These are phyloP conservation scores for Sebastes itinus DNA, from an alignment of 2,797 vertebrate species.

Conservation along the genomic window DNA sequence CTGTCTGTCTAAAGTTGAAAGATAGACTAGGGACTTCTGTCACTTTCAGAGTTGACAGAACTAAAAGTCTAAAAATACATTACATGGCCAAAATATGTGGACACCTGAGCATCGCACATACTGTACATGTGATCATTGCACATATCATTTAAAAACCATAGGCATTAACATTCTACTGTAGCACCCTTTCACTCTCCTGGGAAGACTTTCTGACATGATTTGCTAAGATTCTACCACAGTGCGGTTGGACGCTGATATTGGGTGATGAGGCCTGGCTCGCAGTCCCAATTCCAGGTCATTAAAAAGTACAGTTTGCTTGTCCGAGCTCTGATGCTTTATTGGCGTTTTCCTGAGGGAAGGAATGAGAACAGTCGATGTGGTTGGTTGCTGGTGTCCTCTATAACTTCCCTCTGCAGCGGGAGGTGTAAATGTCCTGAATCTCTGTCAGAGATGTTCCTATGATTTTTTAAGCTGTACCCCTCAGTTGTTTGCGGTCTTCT, in stretches of 20 bases:
- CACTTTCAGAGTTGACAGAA: background rate
- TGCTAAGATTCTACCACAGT: background rate
- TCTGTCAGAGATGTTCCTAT: too few relatives aligned
- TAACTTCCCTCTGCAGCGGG: background rate
- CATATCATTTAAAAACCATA: background rate
- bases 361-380: background rate
- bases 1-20: background rate
- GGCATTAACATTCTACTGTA: background rate
- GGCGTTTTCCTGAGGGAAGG: background rate
- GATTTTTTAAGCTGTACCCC: rapidly evolving
- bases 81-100: background rate
- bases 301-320: background rate
- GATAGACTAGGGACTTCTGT: background rate
- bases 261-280: background rate
- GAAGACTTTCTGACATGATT: background rate
- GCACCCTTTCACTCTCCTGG: background rate
- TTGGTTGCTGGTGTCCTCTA: background rate
- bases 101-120: background rate
- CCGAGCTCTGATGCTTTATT: background rate
- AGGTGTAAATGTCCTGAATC: background rate
- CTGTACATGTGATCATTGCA: background rate
- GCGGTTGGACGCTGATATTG: background rate
- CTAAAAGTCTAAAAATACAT: background rate
- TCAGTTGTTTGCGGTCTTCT: background rate
- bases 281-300: background rate